Conservation (phyloP, 2,888 invertebrate species). For the Tetragnatha montana region DNA sequence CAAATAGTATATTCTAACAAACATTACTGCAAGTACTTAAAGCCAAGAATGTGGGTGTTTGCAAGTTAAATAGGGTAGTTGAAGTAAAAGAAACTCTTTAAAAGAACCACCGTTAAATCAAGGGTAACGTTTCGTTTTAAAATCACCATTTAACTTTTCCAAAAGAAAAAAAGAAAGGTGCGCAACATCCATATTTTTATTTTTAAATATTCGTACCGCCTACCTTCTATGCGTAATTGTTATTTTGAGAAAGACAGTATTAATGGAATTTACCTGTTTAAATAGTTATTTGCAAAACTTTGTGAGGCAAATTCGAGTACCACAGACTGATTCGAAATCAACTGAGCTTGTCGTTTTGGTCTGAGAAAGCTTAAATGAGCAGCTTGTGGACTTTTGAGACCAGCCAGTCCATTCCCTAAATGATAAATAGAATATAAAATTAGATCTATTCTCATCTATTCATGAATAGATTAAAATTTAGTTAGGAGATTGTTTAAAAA, state of each 20-base stretch:
- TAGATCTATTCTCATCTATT: no score
- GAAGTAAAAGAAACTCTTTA: no score
- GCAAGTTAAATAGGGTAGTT: no score
- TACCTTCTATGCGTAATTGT: neutral
- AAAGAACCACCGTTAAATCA: no score
- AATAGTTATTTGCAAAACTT: constrained; percentile 57
- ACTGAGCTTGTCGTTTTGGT: constrained; percentile 88
- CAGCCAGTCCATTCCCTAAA: constrained; percentile 67
- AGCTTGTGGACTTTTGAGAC: constrained; percentile 71
- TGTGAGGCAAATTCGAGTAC: constrained; percentile 88
- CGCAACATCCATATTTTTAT: no score
- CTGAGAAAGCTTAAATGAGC: constrained; percentile 87
- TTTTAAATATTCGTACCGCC: no score
- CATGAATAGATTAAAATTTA: neutral
- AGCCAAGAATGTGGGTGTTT: no score
- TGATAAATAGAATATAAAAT: neutral
- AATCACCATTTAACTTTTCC: no score
- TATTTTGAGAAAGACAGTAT: neutral
- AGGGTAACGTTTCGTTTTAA: no score
- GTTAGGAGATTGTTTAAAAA: neutral
- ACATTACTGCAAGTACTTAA: no score
- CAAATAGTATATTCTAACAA: no score
- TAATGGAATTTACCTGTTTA: constrained; percentile 30
- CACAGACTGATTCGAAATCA: constrained; percentile 89
- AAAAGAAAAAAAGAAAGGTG: no score